phyloP scores from a whole-genome alignment of 1,140 invertebrate species.

The Eciton burchellii region DNA sequence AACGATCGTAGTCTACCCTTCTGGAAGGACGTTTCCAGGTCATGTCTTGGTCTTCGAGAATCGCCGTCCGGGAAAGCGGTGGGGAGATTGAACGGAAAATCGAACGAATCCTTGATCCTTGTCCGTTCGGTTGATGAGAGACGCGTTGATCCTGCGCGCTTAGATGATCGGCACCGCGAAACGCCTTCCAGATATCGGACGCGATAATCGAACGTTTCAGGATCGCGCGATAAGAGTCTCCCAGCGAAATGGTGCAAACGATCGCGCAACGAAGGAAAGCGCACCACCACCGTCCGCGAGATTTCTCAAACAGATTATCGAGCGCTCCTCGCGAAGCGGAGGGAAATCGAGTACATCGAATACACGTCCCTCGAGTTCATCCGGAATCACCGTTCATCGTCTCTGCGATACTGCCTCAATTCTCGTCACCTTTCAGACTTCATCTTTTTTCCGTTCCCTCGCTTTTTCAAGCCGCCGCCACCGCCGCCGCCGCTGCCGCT shows the following conservation, averaged over 20 bases:
- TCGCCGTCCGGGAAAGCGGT: conserved; percentile 3
- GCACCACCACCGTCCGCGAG: too few species aligned
- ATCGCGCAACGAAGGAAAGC: too few species aligned
- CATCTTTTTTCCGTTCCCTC: not conserved
- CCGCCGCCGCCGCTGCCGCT: too few species aligned
- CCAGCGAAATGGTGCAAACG: too few species aligned
- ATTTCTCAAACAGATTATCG: conserved; percentile 8
- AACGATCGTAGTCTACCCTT: too few species aligned
- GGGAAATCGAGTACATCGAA: not conserved
- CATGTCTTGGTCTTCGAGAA: not conserved
- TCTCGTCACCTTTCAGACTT: not conserved
- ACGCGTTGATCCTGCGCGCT: too few species aligned
- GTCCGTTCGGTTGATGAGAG: too few species aligned
- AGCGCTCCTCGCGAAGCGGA: not conserved
- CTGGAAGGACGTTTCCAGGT: too few species aligned
- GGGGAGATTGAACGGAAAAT: conserved; percentile 41
- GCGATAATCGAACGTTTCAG: not conserved
- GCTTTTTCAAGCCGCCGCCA: not conserved
- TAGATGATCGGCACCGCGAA: conserved; percentile 7
- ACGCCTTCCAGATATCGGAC: not conserved
- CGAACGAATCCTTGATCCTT: too few species aligned
- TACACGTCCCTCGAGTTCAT: not conserved
- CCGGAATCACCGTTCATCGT: not conserved
- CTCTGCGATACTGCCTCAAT: not conserved
- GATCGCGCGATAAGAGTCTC: not conserved